Percentiles rank a stretch among this genome's conserved stretches.
These are phyloP conservation scores for Centruroides sculpturatus DNA, from an alignment of 1,140 invertebrate genomes.

Conservation along the genomic window DNA sequence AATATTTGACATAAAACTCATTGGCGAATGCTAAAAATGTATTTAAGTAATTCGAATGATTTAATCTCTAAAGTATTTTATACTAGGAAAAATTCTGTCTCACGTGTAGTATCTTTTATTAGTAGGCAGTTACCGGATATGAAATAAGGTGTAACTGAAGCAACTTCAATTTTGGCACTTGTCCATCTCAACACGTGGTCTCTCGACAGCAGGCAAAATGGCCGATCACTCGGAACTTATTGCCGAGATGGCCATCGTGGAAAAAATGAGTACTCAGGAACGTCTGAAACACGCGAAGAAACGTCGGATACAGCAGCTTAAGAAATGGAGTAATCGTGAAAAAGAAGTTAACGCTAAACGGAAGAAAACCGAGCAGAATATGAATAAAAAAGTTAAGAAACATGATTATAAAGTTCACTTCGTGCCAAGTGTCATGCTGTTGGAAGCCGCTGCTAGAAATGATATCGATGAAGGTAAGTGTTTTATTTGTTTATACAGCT, in stretches of 20 bases:
- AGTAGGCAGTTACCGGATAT: no score
- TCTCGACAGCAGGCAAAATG: slow-evolving; percentile 16
- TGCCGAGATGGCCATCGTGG: slow-evolving; percentile 77
- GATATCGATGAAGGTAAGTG: slow-evolving; percentile 82
- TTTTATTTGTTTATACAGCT: no score
- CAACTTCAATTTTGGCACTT: no score
- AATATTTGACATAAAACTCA: no score
- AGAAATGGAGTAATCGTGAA: slow-evolving; percentile 71
- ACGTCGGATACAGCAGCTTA: slow-evolving; percentile 72
- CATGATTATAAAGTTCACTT: slow-evolving; percentile 48
- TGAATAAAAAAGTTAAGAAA: slow-evolving; percentile 15
- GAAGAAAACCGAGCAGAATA: slow-evolving; percentile 3
- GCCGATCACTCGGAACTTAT: slow-evolving; percentile 81
- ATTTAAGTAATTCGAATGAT: no score
- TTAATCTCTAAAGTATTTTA: no score
- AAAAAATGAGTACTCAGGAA: slow-evolving; percentile 83
- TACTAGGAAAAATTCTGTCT: no score
- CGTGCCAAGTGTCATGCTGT: slow-evolving; percentile 75
- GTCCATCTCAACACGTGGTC: no score
- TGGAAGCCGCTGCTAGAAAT: slow-evolving; percentile 87
- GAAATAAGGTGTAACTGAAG: no score
- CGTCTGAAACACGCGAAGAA: slow-evolving; percentile 75
- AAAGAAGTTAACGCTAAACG: slow-evolving; percentile 27
- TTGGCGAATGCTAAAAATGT: no score
- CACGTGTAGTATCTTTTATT: no score